These are phyloP conservation scores for Monochamus alternatus DNA, from an alignment of 2,888 invertebrate species.

Conservation along the genomic window DNA sequence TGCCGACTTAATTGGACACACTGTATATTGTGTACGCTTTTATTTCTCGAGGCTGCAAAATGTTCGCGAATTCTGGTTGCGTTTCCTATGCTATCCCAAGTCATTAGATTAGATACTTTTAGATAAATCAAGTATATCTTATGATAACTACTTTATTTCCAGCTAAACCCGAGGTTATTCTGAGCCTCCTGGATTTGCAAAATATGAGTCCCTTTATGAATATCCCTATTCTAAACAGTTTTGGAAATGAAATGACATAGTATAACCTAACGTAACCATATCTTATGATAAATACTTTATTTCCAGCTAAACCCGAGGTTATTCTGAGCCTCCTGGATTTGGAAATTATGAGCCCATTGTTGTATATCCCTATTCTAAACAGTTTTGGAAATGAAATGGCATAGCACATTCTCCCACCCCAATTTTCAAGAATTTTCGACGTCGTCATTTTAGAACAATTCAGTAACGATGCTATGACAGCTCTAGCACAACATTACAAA, in stretches of 20 bases:
- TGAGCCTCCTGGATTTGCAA: neutral
- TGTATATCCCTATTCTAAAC: constrained; percentile 38
- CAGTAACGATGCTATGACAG: constrained; percentile 71
- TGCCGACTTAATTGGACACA: neutral
- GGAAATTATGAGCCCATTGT: constrained; percentile 6
- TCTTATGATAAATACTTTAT: no score
- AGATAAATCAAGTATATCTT: no score
- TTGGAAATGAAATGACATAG: constrained; percentile 39
- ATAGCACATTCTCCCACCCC: constrained; percentile 68
- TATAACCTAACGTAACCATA: no score
- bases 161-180: neutral
- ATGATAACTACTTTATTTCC: neutral
- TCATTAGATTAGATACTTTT: no score
- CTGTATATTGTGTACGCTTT: neutral
- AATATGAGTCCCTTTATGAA: constrained; percentile 40
- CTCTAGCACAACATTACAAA: constrained; percentile 66
- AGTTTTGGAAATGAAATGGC: constrained; percentile 37
- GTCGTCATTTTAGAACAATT: constrained; percentile 71
- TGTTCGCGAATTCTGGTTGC: constrained; percentile 44
- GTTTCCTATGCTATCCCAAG: constrained; percentile 39
- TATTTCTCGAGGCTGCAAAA: constrained; percentile 12
- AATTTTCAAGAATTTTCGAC: constrained; percentile 60
- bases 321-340: neutral
- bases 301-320: no score
- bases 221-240: no score